phyloP scores from a whole-genome alignment of 2,113 vertebrate species.

The Pongo abelii region DNA sequence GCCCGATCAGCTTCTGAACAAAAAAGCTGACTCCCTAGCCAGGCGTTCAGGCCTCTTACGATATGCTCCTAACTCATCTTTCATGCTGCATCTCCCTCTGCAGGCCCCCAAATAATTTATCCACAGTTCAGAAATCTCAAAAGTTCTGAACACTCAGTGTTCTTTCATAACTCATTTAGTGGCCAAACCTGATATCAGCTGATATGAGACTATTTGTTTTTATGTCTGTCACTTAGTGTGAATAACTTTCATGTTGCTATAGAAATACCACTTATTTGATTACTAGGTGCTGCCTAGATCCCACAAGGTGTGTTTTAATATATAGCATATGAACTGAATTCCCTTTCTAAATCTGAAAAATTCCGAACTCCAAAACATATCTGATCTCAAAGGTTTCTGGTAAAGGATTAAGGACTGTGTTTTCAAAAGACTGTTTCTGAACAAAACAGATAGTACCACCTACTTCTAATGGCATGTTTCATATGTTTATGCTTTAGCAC shows the following conservation, averaged over 20 bases:
- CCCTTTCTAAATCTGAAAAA: neutral
- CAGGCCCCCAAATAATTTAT: neutral
- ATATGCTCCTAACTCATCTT: neutral
- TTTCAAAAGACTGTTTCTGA: constrained; percentile 27
- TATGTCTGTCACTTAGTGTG: neutral
- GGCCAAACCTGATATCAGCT: neutral
- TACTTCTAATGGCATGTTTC: neutral
- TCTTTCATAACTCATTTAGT: constrained; percentile 4
- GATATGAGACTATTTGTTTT: neutral
- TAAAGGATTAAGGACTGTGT: neutral
- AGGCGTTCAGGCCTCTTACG: neutral
- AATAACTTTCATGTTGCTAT: constrained; percentile 19
- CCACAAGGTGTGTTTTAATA: neutral
- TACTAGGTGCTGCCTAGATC: neutral
- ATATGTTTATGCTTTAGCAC: neutral
- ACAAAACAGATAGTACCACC: neutral
- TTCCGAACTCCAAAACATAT: constrained; percentile 20
- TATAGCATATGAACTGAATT: neutral
- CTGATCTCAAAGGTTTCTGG: neutral
- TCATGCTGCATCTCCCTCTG: neutral
- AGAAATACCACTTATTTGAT: constrained; percentile 34
- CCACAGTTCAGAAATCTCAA: neutral
- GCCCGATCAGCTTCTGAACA: neutral
- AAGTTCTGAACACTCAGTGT: neutral
- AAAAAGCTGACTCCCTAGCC: neutral